Evolutionary conservation across 2,797 vertebrate species (phyloP).

Genomic region (Parambassis ranga): DNA sequence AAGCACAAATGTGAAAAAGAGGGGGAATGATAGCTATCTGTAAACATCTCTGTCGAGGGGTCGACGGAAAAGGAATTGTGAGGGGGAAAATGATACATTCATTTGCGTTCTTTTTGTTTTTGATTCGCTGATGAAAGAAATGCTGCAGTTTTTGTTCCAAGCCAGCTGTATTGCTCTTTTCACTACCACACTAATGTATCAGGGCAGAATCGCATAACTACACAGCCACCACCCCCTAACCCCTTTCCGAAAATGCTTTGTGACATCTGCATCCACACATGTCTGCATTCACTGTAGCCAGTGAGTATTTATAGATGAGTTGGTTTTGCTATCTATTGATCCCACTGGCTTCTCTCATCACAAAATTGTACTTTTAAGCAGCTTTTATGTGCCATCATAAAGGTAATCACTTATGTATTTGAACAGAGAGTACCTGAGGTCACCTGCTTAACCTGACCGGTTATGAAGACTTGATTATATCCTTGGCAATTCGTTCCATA

Average conservation of each 20-base stretch:
- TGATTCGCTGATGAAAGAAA: conserved; percentile 81
- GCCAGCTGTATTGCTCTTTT: conserved; percentile 85
- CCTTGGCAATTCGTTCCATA: background rate
- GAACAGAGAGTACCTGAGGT: conserved; percentile 45
- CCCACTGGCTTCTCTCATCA: conserved; percentile 61
- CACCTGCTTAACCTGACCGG: conserved; percentile 33
- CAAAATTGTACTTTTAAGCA: conserved; percentile 49
- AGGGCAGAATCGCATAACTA: conserved; percentile 74
- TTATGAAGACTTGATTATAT: background rate
- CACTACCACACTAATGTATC: conserved; percentile 72
- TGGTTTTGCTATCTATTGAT: conserved; percentile 66
- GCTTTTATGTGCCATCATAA: conserved; percentile 31
- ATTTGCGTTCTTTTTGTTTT: conserved; percentile 72
- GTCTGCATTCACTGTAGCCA: conserved; percentile 73
- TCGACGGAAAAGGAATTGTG: conserved; percentile 82
- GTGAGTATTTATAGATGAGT: conserved; percentile 71
- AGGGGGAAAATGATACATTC: conserved; percentile 79
- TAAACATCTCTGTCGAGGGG: conserved; percentile 83
- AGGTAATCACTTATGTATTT: conserved; percentile 38
- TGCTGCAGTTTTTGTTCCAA: conserved; percentile 81
- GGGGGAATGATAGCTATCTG: conserved; percentile 83
- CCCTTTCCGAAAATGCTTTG: conserved; percentile 79
- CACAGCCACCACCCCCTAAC: conserved; percentile 56
- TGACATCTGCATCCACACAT: conserved; percentile 84
- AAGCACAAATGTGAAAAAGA: conserved; percentile 81